phyloP scores from a whole-genome alignment of 2,888 invertebrate genomes.

The Zelleria hepariella region DNA sequence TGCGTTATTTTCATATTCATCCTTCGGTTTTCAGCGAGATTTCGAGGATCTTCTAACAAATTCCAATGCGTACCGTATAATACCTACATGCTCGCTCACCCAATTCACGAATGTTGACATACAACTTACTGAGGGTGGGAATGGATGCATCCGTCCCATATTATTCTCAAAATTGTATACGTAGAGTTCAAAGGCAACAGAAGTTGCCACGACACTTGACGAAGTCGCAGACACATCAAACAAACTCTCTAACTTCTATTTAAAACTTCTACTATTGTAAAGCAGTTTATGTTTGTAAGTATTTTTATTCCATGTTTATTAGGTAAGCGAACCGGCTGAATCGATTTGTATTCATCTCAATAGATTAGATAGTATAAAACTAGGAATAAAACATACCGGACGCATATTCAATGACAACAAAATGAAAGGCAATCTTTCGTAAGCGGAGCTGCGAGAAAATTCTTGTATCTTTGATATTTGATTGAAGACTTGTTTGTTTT shows the following conservation, averaged over 20 bases:
- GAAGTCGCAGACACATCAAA: background rate
- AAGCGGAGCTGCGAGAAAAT: too few species aligned
- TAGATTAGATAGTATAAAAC: too few species aligned
- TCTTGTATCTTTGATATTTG: too few species aligned
- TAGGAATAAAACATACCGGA: too few species aligned
- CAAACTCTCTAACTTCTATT: background rate
- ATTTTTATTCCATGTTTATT: too few species aligned
- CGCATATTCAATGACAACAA: too few species aligned
- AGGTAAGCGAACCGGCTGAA: too few species aligned
- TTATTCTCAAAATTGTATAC: background rate
- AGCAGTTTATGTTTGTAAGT: too few species aligned
- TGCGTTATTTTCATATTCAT: background rate
- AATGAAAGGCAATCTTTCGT: too few species aligned
- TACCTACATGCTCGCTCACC: too few species aligned
- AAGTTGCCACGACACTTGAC: background rate
- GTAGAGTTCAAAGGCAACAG: background rate
- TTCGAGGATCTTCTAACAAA: background rate
- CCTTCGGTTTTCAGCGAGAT: background rate
- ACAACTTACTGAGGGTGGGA: background rate
- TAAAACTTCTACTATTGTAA: too few species aligned
- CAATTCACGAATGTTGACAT: background rate
- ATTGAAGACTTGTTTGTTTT: background rate
- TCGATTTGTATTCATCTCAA: too few species aligned
- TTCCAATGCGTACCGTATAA: background rate
- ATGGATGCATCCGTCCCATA: background rate